These are phyloP conservation scores for Lasaia peninsularis DNA, from an alignment of 1,140 invertebrate species.

Conservation along the genomic window DNA sequence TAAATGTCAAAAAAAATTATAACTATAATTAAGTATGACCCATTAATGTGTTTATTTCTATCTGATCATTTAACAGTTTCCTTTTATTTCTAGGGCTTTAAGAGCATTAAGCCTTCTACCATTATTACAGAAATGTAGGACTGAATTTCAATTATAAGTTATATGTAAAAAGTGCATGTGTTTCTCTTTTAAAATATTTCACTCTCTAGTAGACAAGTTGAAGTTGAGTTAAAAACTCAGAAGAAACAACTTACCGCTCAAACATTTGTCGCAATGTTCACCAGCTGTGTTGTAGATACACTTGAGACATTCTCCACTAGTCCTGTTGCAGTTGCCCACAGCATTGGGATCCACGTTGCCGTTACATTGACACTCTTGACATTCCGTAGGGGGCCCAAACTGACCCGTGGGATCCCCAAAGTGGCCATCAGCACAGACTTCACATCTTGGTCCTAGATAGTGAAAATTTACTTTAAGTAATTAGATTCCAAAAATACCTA, in stretches of 20 bases:
- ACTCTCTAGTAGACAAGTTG: no score
- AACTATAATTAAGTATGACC: no score
- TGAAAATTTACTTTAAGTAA: background rate
- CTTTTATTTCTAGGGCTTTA: no score
- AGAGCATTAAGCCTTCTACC: no score
- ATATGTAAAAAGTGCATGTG: no score
- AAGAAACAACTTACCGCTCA: constrained; percentile 81
- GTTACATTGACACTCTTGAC: constrained; percentile 94
- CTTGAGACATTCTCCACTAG: constrained; percentile 96
- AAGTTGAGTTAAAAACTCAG: no score
- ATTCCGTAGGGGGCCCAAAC: constrained; percentile 82
- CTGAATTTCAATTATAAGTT: no score
- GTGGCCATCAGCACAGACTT: constrained; percentile 96
- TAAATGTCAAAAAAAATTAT: no score
- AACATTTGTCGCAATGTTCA: constrained; percentile 91
- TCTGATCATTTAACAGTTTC: no score
- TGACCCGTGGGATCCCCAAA: constrained; percentile 91
- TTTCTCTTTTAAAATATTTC: background rate
- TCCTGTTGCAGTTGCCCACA: constrained; percentile 95
- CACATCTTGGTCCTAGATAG: constrained; percentile 88
- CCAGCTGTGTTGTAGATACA: constrained; percentile 98
- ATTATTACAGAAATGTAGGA: no score
- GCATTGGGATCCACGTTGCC: constrained; percentile 96
- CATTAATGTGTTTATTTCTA: no score
- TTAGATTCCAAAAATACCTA: no score